Conservation (phyloP, 2,888 invertebrate genomes). For the Diadegma fenestrale region DNA sequence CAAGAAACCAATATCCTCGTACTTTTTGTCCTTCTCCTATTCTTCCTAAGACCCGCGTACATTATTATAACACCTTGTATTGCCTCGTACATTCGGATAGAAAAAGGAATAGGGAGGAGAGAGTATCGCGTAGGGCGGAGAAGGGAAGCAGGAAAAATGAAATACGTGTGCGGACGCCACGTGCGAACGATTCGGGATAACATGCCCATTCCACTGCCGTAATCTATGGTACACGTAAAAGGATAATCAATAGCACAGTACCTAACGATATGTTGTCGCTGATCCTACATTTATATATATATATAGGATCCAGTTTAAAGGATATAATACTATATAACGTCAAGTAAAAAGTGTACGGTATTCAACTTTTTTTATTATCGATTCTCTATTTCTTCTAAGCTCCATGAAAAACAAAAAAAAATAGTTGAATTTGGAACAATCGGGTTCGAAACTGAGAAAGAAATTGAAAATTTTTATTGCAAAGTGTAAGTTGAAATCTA, state of each 20-base stretch:
- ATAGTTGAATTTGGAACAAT: slow-evolving; percentile 14
- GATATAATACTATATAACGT: slow-evolving; percentile 26
- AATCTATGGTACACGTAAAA: slow-evolving; percentile 47
- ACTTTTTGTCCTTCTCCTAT: neutral
- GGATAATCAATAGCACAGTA: slow-evolving; percentile 33
- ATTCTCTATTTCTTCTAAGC: slow-evolving; percentile 16
- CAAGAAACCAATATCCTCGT: no score
- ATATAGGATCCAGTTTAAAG: neutral
- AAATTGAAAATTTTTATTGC: neutral
- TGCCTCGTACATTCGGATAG: slow-evolving; percentile 10
- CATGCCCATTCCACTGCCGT: slow-evolving; percentile 14
- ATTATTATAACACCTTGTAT: slow-evolving; percentile 25
- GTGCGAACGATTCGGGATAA: slow-evolving; percentile 38
- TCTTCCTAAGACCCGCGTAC: neutral
- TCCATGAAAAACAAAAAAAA: slow-evolving; percentile 7
- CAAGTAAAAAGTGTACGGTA: slow-evolving; percentile 13
- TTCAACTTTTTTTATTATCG: slow-evolving; percentile 33
- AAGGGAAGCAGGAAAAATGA: slow-evolving; percentile 30
- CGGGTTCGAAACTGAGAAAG: neutral
- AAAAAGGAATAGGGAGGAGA: slow-evolving; percentile 20
- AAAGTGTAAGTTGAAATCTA: neutral
- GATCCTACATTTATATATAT: slow-evolving; percentile 11
- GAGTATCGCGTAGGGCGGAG: neutral
- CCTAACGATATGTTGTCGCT: slow-evolving; percentile 25
- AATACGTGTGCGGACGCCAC: slow-evolving; percentile 36